Conservation (phyloP, 2,797 vertebrate genomes). For the Bovichtus diacanthus region DNA sequence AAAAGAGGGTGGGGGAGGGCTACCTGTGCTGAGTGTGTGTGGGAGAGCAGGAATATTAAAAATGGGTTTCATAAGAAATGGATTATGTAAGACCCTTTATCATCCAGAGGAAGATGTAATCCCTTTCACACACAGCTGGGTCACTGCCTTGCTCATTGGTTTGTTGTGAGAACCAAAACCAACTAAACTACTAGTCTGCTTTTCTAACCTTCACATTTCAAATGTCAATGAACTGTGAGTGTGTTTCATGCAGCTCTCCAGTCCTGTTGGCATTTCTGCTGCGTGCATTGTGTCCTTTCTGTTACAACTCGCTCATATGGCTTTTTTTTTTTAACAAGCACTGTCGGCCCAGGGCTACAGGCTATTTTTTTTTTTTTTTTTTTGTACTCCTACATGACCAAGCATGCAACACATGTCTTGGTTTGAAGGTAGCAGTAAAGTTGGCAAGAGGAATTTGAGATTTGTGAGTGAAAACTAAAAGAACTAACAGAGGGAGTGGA, state of each 20-base stretch:
- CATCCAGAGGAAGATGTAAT: not conserved
- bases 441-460: not conserved
- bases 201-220: not conserved
- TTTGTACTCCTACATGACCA: not conserved
- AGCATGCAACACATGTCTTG: not conserved
- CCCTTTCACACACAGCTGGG: not conserved
- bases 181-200: not conserved
- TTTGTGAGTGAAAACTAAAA: not conserved
- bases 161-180: not conserved
- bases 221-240: not conserved
- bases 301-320: not conserved
- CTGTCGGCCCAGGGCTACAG: too few relatives aligned
- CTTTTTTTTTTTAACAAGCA: too few relatives aligned
- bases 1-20: constrained; percentile 55
- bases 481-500: not conserved
- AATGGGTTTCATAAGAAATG: not conserved
- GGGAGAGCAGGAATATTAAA: constrained; percentile 2
- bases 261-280: not conserved
- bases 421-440: not conserved
- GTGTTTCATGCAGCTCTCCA: not conserved
- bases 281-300: too few relatives aligned
- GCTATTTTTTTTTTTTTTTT: constrained; percentile 16
- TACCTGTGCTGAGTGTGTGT: constrained; percentile 67
- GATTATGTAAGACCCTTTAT: not conserved
- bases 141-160: constrained; percentile 2